Base-by-base conservation (phyloP, 2,797 vertebrate species). In the Amniataba percoides region DNA sequence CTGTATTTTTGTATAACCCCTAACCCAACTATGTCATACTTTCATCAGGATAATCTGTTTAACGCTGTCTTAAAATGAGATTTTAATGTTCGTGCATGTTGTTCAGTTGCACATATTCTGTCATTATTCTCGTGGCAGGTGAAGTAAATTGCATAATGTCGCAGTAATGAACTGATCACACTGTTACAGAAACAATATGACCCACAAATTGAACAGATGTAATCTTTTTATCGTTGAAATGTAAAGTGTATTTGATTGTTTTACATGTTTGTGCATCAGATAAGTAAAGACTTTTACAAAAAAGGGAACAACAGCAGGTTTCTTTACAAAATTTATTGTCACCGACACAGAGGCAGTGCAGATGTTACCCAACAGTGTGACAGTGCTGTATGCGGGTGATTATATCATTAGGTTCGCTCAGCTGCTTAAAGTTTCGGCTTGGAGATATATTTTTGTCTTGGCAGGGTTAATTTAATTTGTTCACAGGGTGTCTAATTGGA, bases 321-420 rank as follows among this genome's bases (percentile, higher is more conserved):
- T 88, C 66, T 79, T 84, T 85, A 90, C 23, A 91, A 91, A 89
- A 85, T 91, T 51, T 92, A 93, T 91, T 92, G 73, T 87, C 78
- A 86, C 63, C 43, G 43, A 18, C 21, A 57, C 73, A 82, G 79
- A 81, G 7, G 34, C 52, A 51, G 36, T 45, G 42, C 58, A 84
- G 80, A 77, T 89, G 81, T 80, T 67, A 34, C 31, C 71, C 78
- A 63, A 73, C 58, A 49, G 16, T 60, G 59, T 83, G 61, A 73
- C 63, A 68, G 51, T 40, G 12, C 42, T 25, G 5, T 40, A 18
- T 18, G 1, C 16, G 1, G 43, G n/a, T 48, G 23, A 15, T 66
- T 56, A 56, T 48, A 27, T 65, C 15, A 36, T 66, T 21, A 73
- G 49, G 36, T 69, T 60, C 21, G 48, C 4, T 61, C 23, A 52